Percentiles rank a stretch among this genome's conserved stretches.
Evolutionary conservation across 2,113 vertebrate genomes (phyloP).

Genomic region (Pholis gunnellus): DNA sequence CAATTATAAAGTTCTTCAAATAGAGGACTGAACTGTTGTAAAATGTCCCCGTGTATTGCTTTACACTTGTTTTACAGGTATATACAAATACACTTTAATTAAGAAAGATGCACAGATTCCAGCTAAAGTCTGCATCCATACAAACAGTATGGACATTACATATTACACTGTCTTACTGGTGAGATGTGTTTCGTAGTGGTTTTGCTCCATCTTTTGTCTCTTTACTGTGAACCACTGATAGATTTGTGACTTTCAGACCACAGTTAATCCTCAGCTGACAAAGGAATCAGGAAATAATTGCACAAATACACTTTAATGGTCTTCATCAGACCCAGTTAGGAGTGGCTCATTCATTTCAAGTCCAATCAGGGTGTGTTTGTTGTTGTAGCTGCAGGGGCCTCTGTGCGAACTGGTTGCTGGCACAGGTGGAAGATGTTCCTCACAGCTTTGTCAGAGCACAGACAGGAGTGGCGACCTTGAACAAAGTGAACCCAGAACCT

Average conservation of each 20-base stretch:
- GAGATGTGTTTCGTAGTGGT: not conserved
- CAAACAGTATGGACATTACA: too few relatives aligned
- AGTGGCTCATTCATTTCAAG: constrained; percentile 51
- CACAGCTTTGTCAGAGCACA: constrained; percentile 16
- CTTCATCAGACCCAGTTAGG: constrained; percentile 64
- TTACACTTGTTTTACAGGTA: not conserved
- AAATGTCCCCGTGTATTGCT: not conserved
- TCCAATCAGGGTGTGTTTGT: constrained; percentile 72
- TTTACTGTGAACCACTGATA: not conserved
- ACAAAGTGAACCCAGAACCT: constrained; percentile 35
- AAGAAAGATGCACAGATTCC: not conserved
- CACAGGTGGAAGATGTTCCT: constrained; percentile 62
- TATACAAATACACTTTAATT: not conserved
- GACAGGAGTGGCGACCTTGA: constrained; percentile 28
- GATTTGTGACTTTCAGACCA: not conserved
- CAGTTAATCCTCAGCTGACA: not conserved
- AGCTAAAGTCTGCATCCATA: not conserved
- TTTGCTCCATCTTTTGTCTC: not conserved
- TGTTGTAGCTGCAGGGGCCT: constrained; percentile 58
- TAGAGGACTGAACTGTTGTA: not conserved
- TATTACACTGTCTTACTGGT: not conserved
- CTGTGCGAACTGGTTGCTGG: constrained; percentile 14
- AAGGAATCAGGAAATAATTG: constrained; percentile 3
- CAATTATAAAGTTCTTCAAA: not conserved
- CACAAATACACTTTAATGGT: constrained; percentile 45